Conservation (phyloP, 2,797 vertebrate genomes). For the Ispidina lecontei region DNA sequence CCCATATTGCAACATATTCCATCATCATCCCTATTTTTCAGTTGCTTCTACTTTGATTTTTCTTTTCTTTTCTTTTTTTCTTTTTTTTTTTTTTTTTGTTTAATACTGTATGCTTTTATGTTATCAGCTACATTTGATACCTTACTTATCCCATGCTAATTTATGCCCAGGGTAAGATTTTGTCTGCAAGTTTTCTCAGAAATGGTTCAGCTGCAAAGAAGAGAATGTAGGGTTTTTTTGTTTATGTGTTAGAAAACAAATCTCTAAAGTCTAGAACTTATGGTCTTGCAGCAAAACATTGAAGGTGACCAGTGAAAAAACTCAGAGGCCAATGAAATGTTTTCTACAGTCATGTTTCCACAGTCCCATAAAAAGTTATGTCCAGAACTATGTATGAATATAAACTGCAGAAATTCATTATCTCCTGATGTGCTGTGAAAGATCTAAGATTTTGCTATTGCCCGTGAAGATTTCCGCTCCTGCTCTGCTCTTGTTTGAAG, state of each 20-base stretch:
- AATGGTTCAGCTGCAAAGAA: background rate
- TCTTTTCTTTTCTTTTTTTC: background rate
- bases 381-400: background rate
- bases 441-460: background rate
- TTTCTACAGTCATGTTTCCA: background rate
- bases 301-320: background rate
- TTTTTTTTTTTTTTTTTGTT: background rate
- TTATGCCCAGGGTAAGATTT: background rate
- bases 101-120: background rate
- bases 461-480: background rate
- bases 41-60: background rate
- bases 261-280: background rate
- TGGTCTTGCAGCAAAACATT: background rate
- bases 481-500: background rate
- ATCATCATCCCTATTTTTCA: background rate
- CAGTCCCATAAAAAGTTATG: background rate
- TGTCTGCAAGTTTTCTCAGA: background rate
- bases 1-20: accelerated
- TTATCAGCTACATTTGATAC: background rate
- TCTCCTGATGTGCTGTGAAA: background rate
- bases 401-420: background rate
- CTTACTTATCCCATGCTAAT: background rate
- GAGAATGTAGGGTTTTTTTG: background rate
- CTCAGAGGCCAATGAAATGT: background rate
- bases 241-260: background rate